phyloP scores from a whole-genome alignment of 2,888 invertebrate genomes.

The Brachycybe producta region DNA sequence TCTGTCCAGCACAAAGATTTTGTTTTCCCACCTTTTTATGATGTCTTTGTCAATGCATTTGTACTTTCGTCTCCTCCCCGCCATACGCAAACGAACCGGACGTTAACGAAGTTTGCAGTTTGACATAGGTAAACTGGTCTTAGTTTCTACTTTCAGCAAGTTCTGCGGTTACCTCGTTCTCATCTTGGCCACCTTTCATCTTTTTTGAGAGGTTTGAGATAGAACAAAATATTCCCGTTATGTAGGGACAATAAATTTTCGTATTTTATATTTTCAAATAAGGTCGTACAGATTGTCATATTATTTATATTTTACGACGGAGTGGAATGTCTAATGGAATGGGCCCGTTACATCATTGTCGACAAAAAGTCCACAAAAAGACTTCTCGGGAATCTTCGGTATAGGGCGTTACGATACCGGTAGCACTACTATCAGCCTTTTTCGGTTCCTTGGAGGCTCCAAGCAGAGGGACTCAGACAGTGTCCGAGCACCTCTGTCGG shows the following conservation, averaged over 20 bases:
- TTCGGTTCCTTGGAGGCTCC: no score
- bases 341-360: constrained; percentile 37
- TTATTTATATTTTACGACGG: constrained; percentile 36
- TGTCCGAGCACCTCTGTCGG: no score
- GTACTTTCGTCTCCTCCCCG: constrained; percentile 30
- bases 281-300: constrained; percentile 36
- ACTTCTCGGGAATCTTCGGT: no score
- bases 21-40: constrained; percentile 35
- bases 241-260: no score
- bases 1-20: constrained; percentile 39
- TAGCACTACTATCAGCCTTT: no score
- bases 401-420: no score
- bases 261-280: constrained; percentile 28
- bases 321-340: constrained; percentile 38
- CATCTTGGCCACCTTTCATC: constrained; percentile 32
- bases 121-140: background rate
- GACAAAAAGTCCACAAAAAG: no score
- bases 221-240: no score
- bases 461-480: no score
- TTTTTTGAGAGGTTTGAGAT: constrained; percentile 34
- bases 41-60: constrained; percentile 36
- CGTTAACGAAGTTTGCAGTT: no score
- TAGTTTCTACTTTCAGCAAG: background rate
- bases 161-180: constrained; percentile 28
- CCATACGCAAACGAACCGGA: background rate